A percentile compares a stretch with the other conserved stretches of the same genome.
Conservation (phyloP, 2,888 invertebrate species). For the Amphimallon solstitiale region DNA sequence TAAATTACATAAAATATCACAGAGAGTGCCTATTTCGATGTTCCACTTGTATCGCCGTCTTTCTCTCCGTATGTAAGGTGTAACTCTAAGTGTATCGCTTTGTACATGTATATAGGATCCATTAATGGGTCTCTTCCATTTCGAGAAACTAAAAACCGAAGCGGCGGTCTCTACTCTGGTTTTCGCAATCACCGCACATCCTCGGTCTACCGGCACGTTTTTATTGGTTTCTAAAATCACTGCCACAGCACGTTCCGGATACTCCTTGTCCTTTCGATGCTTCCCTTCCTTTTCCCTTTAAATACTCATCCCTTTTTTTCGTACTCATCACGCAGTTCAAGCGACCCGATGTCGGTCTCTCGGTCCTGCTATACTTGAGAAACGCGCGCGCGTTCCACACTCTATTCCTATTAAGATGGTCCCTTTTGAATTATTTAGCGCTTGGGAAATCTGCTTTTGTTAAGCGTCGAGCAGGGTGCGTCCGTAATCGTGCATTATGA, state of each 20-base stretch:
- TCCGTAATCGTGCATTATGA: slow-evolving; percentile 13
- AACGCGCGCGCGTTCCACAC: slow-evolving; percentile 9
- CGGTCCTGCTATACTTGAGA: slow-evolving; percentile 1
- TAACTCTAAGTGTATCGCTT: not conserved
- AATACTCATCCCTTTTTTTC: not conserved
- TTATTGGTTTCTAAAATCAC: slow-evolving; percentile 26
- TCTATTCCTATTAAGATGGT: slow-evolving; percentile 22
- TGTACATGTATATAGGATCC: slow-evolving; percentile 10
- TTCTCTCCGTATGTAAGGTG: too few relatives aligned
- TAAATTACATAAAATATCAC: too few relatives aligned
- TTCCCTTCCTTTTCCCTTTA: not conserved
- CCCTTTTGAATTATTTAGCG: slow-evolving; percentile 23
- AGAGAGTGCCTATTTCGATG: too few relatives aligned
- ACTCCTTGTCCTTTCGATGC: slow-evolving; percentile 3
- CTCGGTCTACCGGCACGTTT: slow-evolving; percentile 23
- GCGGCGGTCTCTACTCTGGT: slow-evolving; percentile 12
- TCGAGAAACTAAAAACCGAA: slow-evolving; percentile 18
- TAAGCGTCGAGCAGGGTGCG: not conserved
- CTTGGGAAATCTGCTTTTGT: slow-evolving; percentile 24
- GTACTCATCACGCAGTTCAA: too few relatives aligned
- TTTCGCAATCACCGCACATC: slow-evolving; percentile 25
- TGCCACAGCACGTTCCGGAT: slow-evolving; percentile 14
- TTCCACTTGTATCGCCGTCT: too few relatives aligned
- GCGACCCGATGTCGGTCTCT: slow-evolving; percentile 2
- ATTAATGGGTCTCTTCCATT: slow-evolving; percentile 19